A percentile compares a stretch with the other conserved stretches of the same genome.
phyloP scores from a whole-genome alignment of 2,113 vertebrate species.

The Paedocypris sp. region DNA sequence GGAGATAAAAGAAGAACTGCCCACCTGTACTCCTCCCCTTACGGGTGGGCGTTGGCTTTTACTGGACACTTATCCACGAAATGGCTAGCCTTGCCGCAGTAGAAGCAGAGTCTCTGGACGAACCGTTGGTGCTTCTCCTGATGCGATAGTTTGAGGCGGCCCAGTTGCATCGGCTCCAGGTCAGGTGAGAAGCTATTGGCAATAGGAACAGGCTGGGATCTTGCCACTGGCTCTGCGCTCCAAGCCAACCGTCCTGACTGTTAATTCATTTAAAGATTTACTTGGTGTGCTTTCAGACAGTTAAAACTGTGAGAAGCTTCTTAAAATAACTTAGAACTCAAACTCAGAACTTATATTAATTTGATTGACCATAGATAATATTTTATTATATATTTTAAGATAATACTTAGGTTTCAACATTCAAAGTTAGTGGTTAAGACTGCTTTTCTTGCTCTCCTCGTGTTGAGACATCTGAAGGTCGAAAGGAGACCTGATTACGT shows the following conservation, averaged over 20 bases:
- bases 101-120: not conserved
- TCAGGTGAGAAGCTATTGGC: not conserved
- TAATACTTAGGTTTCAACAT: no score
- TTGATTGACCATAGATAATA: no score
- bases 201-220: accelerated
- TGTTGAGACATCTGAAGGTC: no score
- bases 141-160: not conserved
- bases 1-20: not conserved
- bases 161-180: not conserved
- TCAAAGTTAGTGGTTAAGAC: no score
- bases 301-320: no score
- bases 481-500: no score
- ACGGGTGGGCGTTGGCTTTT: not conserved
- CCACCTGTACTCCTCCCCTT: not conserved
- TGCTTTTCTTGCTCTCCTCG: no score
- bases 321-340: no score
- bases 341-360: no score
- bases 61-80: not conserved
- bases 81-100: not conserved
- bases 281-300: no score
- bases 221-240: not conserved
- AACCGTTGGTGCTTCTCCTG: not conserved
- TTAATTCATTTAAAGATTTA: no score
- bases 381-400: no score
- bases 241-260: not conserved